These are phyloP conservation scores for Riparia riparia DNA, from an alignment of 2,113 vertebrate genomes.

Conservation along the genomic window DNA sequence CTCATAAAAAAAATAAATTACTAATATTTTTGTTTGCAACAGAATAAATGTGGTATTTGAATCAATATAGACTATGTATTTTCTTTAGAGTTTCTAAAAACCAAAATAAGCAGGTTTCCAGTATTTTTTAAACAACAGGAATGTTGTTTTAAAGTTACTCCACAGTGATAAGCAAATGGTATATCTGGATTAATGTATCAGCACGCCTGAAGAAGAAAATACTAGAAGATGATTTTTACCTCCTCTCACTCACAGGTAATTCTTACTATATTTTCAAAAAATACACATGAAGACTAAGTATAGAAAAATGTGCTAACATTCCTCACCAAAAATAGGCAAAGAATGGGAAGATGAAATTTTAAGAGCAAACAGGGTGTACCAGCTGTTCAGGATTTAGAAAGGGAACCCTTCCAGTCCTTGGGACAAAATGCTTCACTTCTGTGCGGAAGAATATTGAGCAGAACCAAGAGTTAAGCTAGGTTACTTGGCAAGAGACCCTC, in stretches of 20 bases:
- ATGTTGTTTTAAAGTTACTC: not conserved
- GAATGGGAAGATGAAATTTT: conserved; percentile 68
- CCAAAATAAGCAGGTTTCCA: not conserved
- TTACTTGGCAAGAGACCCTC: conserved; percentile 25
- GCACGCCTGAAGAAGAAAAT: not conserved
- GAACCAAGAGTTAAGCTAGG: not conserved
- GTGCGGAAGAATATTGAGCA: not conserved
- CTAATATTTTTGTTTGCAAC: not conserved
- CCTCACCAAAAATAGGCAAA: conserved; percentile 70
- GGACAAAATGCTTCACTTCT: conserved; percentile 1
- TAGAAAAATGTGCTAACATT: conserved; percentile 63
- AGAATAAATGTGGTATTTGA: not conserved
- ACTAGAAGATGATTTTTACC: not conserved
- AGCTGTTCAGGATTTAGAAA: conserved; percentile 64
- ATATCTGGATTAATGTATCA: not conserved
- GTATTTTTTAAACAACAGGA: not conserved
- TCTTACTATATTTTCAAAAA: conserved; percentile 57
- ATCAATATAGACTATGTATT: not conserved
- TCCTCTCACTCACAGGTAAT: conserved; percentile 24
- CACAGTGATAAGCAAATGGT: not conserved
- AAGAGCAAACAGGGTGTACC: conserved; percentile 51
- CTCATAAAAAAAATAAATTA: not conserved
- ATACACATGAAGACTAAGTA: conserved; percentile 57
- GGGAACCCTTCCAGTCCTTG: conserved; percentile 33
- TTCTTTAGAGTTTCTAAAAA: not conserved